phyloP scores from a whole-genome alignment of 2,113 vertebrate genomes.

The Octodon degus region DNA sequence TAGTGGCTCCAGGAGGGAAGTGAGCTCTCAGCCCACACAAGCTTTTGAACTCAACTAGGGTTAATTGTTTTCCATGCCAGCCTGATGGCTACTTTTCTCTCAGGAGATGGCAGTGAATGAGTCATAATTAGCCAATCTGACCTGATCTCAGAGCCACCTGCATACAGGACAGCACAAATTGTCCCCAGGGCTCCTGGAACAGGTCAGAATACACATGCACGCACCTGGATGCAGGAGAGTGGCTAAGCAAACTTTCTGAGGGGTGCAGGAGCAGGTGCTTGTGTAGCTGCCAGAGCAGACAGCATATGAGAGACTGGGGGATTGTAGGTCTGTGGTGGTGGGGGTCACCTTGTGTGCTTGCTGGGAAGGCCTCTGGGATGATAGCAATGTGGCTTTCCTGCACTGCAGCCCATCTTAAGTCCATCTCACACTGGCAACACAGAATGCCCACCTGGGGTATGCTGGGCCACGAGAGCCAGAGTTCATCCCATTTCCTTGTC shows the following conservation, averaged over 20 bases:
- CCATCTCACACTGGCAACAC: background rate
- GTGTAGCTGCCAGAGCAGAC: no score
- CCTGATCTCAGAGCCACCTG: background rate
- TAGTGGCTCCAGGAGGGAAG: slow-evolving; percentile 45
- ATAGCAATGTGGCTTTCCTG: background rate
- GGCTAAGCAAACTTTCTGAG: background rate
- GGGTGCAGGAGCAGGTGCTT: background rate
- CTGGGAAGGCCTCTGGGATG: background rate
- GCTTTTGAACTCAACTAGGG: slow-evolving; percentile 63
- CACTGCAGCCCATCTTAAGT: background rate
- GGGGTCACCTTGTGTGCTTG: background rate
- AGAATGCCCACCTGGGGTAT: background rate
- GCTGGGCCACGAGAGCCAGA: background rate
- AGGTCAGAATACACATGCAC: background rate
- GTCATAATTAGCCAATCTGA: slow-evolving; percentile 53
- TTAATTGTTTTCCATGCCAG: slow-evolving; percentile 54
- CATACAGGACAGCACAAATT: background rate
- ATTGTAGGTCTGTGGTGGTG: background rate
- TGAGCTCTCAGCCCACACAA: slow-evolving; percentile 7
- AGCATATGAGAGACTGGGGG: background rate
- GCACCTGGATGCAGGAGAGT: background rate
- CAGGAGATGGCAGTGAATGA: background rate
- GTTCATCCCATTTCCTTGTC: background rate
- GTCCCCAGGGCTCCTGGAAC: background rate
- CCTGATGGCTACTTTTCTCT: background rate